Conservation (phyloP, 2,888 invertebrate species). For the Electrophaes corylata region DNA sequence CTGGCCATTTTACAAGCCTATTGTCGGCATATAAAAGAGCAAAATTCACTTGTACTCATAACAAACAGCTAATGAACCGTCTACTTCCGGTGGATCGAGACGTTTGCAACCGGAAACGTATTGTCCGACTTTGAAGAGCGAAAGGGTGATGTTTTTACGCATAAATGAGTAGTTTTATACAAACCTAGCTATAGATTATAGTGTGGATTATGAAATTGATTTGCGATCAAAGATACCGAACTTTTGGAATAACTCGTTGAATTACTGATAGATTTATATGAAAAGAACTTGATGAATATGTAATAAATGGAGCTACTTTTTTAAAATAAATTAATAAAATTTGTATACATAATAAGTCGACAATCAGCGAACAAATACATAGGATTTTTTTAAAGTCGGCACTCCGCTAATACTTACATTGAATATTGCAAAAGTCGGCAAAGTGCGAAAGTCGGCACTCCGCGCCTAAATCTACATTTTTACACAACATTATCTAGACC, state of each 20-base stretch:
- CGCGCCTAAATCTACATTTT: too few relatives aligned
- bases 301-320: too few relatives aligned
- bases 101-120: constrained; percentile 75
- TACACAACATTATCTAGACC: too few relatives aligned
- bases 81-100: constrained; percentile 71
- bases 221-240: constrained; percentile 5
- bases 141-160: constrained; percentile 73
- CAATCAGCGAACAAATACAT: too few relatives aligned
- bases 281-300: background rate
- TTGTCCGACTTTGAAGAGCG: constrained; percentile 53
- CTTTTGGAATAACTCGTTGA: background rate
- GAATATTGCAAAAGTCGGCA: too few relatives aligned
- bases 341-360: too few relatives aligned
- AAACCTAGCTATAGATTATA: constrained; percentile 1
- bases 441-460: too few relatives aligned
- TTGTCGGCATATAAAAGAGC: constrained; percentile 66
- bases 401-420: too few relatives aligned
- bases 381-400: too few relatives aligned
- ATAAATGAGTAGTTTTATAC: constrained; percentile 41
- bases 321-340: too few relatives aligned
- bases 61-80: constrained; percentile 72
- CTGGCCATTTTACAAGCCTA: constrained; percentile 25
- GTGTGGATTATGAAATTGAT: constrained; percentile 27
- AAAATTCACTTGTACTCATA: constrained; percentile 52
- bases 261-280: background rate